These are phyloP conservation scores for Polyploca ridens DNA, from an alignment of 2,888 invertebrate genomes.

Conservation along the genomic window DNA sequence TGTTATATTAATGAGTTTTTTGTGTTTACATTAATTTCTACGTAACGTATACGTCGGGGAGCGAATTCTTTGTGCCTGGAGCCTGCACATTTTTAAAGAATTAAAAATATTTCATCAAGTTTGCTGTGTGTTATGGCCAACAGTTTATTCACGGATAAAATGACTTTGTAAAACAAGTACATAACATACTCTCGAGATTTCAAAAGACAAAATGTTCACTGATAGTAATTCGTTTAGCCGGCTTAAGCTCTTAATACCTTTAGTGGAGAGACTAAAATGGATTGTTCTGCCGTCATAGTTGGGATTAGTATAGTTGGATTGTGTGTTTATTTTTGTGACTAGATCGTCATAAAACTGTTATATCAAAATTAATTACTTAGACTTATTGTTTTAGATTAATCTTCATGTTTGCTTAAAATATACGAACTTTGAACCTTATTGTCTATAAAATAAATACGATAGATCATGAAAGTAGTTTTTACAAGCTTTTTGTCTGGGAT, in stretches of 20 bases:
- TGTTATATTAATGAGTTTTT: constrained; percentile 13
- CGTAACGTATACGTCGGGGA: not conserved
- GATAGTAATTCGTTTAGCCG: not conserved
- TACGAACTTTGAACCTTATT: too few relatives aligned
- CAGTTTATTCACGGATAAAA: not conserved
- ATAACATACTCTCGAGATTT: not conserved
- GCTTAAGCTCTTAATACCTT: not conserved
- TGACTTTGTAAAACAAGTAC: not conserved
- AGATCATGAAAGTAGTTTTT: too few relatives aligned
- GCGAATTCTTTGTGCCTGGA: constrained; percentile 4
- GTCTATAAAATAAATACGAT: too few relatives aligned
- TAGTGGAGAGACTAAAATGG: not conserved
- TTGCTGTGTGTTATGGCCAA: not conserved
- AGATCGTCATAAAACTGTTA: not conserved
- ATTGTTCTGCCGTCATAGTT: too few relatives aligned
- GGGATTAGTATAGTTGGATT: too few relatives aligned
- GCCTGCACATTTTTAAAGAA: constrained; percentile 10
- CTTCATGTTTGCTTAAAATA: too few relatives aligned
- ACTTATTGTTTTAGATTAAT: too few relatives aligned
- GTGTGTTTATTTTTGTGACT: too few relatives aligned
- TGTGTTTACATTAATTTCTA: constrained; percentile 2
- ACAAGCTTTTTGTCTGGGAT: too few relatives aligned
- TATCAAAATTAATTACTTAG: too few relatives aligned
- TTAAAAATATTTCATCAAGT: constrained; percentile 2
- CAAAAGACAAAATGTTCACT: not conserved